phyloP scores from a whole-genome alignment of 2,888 invertebrate genomes.

The Erebia palarica region DNA sequence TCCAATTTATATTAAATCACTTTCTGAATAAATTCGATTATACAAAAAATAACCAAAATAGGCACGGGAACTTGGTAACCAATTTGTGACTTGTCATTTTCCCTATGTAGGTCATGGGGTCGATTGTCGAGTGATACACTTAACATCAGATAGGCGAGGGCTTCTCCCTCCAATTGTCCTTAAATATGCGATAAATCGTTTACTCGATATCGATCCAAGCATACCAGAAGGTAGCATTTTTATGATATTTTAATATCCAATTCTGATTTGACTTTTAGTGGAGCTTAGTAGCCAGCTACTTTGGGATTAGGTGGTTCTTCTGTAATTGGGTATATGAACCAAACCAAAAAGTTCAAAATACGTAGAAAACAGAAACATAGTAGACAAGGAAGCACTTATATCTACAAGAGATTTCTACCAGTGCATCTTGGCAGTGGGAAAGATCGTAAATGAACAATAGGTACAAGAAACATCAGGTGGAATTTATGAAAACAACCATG shows the following conservation, averaged over 20 bases:
- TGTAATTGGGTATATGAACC: too few relatives aligned
- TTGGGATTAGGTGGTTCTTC: too few relatives aligned
- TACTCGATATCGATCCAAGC: slow-evolving; percentile 2
- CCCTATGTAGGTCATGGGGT: slow-evolving; percentile 17
- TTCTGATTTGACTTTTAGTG: too few relatives aligned
- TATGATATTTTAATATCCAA: background rate
- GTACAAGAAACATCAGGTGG: too few relatives aligned
- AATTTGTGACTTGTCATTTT: slow-evolving; percentile 15
- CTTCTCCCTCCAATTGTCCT: slow-evolving; percentile 17
- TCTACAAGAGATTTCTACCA: too few relatives aligned
- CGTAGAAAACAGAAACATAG: too few relatives aligned
- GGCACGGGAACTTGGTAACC: background rate
- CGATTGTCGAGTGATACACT: slow-evolving; percentile 16
- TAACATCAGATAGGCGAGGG: slow-evolving; percentile 16
- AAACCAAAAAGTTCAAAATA: too few relatives aligned
- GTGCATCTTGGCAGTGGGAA: too few relatives aligned
- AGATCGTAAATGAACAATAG: too few relatives aligned
- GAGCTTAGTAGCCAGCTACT: too few relatives aligned
- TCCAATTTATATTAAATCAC: background rate
- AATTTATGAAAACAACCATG: too few relatives aligned
- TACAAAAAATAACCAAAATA: background rate
- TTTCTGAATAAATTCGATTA: background rate
- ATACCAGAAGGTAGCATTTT: background rate
- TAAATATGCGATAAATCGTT: slow-evolving; percentile 22
- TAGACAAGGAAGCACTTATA: too few relatives aligned